phyloP scores from a whole-genome alignment of 2,113 vertebrate genomes.

The Alligator sinensis region DNA sequence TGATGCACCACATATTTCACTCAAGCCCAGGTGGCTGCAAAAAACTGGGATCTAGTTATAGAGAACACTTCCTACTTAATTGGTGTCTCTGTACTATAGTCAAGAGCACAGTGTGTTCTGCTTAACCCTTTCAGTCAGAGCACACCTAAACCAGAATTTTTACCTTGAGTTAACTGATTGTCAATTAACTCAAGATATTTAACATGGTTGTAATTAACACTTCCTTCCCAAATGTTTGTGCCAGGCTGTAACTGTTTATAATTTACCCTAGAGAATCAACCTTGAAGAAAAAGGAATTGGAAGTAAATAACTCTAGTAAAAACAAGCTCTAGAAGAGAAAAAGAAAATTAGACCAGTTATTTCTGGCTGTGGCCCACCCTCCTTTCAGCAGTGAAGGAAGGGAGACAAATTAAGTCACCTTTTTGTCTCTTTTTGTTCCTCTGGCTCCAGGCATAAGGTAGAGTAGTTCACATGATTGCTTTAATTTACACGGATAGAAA shows the following conservation, averaged over 20 bases:
- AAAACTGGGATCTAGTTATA: background rate
- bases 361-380: background rate
- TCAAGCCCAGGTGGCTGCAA: background rate
- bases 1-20: background rate
- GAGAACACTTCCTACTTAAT: background rate
- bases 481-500: rapidly evolving
- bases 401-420: background rate
- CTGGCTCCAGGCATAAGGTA: background rate
- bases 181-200: background rate
- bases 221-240: background rate
- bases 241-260: background rate
- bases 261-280: background rate
- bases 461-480: background rate
- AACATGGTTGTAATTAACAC: background rate
- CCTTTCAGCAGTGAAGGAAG: background rate
- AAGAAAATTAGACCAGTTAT: background rate
- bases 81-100: background rate
- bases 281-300: background rate
- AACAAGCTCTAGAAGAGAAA: background rate
- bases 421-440: constrained; percentile 7
- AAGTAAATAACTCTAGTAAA: background rate
- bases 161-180: background rate
- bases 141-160: rapidly evolving
- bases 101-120: background rate
- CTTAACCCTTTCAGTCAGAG: background rate